Evolutionary conservation across 2,797 vertebrate genomes (phyloP).

Genomic region (Melanogrammus aeglefinus): DNA sequence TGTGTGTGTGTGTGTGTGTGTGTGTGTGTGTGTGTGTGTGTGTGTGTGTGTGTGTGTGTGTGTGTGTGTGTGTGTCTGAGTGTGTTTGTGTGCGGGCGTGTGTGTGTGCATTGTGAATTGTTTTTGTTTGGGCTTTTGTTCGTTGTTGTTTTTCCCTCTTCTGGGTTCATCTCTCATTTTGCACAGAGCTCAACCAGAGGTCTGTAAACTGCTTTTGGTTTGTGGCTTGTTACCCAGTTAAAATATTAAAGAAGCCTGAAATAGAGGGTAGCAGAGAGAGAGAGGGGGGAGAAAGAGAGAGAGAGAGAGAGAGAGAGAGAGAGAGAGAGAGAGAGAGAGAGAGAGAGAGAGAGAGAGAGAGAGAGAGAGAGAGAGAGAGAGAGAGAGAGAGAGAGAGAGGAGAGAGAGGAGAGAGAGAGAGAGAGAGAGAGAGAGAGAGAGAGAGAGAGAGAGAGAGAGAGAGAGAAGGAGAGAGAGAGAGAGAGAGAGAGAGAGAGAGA

Average conservation of each 20-base stretch:
- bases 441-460: no score
- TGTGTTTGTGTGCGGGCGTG: no score
- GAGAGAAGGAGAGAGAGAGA: slow-evolving; percentile 16
- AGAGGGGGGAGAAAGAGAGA: neutral
- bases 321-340: no score
- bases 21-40: no score
- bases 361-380: neutral
- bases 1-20: no score
- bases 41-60: slow-evolving; percentile 23
- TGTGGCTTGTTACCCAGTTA: slow-evolving; percentile 52
- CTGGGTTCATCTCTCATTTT: no score
- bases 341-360: no score
- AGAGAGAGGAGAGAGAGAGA: no score
- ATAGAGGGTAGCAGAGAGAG: slow-evolving; percentile 52
- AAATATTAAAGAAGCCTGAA: slow-evolving; percentile 71
- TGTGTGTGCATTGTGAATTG: slow-evolving; percentile 34
- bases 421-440: no score
- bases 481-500: slow-evolving; percentile 30
- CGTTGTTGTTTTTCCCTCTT: neutral
- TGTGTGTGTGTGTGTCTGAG: no score
- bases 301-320: no score
- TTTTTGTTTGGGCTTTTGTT: slow-evolving; percentile 16
- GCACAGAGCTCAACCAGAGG: slow-evolving; percentile 31
- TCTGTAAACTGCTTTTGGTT: slow-evolving; percentile 67
- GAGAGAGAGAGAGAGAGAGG: no score